Conservation (phyloP, 2,113 vertebrate genomes). For the Eidolon helvum region DNA sequence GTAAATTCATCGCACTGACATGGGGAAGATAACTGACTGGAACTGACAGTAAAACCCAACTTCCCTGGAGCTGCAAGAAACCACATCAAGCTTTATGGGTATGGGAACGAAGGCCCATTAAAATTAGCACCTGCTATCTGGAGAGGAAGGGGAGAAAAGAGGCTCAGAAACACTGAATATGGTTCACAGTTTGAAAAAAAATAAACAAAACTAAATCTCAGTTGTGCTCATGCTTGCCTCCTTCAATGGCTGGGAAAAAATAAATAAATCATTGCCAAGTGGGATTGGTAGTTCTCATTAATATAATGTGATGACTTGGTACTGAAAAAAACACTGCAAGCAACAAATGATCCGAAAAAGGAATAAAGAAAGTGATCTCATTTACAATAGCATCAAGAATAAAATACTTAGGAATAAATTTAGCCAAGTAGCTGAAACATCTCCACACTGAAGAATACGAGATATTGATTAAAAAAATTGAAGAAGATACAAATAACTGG, state of each 20-base stretch:
- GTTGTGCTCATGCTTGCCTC: not conserved
- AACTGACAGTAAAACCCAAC: not conserved
- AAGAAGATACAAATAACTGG: not conserved
- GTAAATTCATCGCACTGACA: constrained; percentile 55
- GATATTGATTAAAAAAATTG: not conserved
- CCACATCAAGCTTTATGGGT: not conserved
- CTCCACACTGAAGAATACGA: not conserved
- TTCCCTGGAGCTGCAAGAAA: not conserved
- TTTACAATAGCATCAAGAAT: not conserved
- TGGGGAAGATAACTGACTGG: not conserved
- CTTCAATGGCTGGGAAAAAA: not conserved
- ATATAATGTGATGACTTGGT: not conserved
- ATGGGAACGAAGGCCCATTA: constrained; percentile 3
- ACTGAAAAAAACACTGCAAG: not conserved
- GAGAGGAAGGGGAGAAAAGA: not conserved
- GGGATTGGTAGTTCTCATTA: not conserved
- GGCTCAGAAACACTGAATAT: not conserved
- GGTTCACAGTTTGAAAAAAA: not conserved
- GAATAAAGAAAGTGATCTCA: not conserved
- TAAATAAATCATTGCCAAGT: not conserved
- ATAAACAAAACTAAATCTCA: constrained; percentile 17
- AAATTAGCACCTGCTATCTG: not conserved
- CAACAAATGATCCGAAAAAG: not conserved
- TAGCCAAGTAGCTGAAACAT: not conserved
- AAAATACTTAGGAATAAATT: not conserved